Percentiles rank a stretch among this genome's conserved stretches.
phyloP scores from a whole-genome alignment of 1,140 invertebrate genomes.

The Drosophila novamexicana region DNA sequence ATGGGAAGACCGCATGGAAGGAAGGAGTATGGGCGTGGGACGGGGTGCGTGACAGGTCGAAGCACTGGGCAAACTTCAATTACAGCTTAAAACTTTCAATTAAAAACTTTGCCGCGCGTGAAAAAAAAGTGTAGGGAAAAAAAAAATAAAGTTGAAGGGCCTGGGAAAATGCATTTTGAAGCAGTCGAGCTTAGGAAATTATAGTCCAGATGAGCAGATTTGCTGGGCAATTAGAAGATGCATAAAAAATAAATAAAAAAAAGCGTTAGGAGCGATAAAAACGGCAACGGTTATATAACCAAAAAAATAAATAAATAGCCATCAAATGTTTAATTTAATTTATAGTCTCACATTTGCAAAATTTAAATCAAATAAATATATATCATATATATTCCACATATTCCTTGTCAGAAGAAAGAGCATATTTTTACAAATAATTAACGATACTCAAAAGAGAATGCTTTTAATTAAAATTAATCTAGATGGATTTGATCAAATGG shows the following conservation, averaged over 20 bases:
- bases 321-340: too few species aligned
- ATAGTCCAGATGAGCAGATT: constrained; percentile 35
- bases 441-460: too few species aligned
- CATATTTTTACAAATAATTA: too few species aligned
- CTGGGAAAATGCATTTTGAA: constrained; percentile 45
- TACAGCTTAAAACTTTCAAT: constrained; percentile 72
- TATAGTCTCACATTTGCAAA: too few species aligned
- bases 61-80: constrained; percentile 65
- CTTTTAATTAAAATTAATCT: too few species aligned
- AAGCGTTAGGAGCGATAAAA: neutral
- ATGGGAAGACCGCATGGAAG: neutral
- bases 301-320: neutral
- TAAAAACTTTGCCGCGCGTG: constrained; percentile 66
- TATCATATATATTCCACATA: too few species aligned
- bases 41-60: constrained; percentile 49
- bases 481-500: too few species aligned
- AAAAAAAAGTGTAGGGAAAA: constrained; percentile 34
- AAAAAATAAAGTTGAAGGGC: constrained; percentile 21
- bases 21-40: neutral
- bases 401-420: too few species aligned
- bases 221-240: constrained; percentile 38
- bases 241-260: neutral
- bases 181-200: constrained; percentile 40
- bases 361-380: too few species aligned
- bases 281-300: neutral